phyloP scores from a whole-genome alignment of 2,888 invertebrate genomes.

The Cybosia mesomella region DNA sequence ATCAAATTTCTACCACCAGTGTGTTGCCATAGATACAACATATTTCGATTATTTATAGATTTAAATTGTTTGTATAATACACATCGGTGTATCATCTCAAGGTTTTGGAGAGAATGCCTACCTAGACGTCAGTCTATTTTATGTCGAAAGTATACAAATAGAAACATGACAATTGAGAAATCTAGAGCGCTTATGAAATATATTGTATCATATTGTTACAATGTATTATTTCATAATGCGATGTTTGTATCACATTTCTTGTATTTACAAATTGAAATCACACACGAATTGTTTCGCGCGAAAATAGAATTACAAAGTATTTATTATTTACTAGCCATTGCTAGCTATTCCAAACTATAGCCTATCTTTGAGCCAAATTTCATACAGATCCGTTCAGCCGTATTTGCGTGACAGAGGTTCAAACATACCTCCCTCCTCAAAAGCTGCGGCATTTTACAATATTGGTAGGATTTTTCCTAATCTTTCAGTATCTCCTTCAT shows the following conservation, averaged over 20 bases:
- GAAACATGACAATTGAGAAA: background rate
- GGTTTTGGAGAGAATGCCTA: background rate
- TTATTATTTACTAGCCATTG: no score
- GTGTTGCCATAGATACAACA: no score
- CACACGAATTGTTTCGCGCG: background rate
- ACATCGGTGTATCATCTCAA: background rate
- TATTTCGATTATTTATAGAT: no score
- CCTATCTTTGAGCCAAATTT: no score
- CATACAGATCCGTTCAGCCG: no score
- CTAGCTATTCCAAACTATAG: no score
- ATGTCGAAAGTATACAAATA: background rate
- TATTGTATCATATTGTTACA: background rate
- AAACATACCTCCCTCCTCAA: no score
- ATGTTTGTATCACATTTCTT: constrained; percentile 2
- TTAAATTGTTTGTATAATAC: background rate
- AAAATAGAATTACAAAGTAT: no score
- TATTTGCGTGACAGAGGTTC: no score
- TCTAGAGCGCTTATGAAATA: background rate
- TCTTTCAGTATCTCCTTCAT: background rate
- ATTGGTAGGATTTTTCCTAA: background rate
- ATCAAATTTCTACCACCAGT: no score
- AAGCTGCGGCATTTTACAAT: background rate
- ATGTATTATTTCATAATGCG: background rate
- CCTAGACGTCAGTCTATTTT: background rate
- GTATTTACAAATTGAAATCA: background rate